Conservation (phyloP, 2,888 invertebrate species). For the Caenorhabditis doughertyi region DNA sequence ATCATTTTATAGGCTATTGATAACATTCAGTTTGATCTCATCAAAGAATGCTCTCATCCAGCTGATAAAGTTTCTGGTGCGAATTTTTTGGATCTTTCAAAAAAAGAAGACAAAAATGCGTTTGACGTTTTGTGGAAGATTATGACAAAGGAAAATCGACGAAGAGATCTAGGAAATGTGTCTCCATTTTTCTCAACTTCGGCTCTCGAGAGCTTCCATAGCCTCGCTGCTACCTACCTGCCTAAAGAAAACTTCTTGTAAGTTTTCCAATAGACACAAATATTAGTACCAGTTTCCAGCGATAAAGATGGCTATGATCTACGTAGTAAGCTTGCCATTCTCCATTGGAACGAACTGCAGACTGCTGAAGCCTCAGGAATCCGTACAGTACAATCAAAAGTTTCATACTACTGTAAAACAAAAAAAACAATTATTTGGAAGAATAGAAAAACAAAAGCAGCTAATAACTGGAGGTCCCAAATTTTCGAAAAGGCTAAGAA, state of each 20-base stretch:
- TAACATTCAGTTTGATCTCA: background rate
- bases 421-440: background rate
- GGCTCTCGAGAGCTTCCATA: background rate
- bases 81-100: background rate
- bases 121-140: background rate
- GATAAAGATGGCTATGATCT: background rate
- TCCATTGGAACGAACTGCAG: background rate
- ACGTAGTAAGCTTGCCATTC: background rate
- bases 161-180: background rate
- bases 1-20: no score
- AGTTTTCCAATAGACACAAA: background rate
- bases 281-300: background rate
- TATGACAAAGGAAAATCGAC: background rate
- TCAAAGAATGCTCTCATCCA: slow-evolving; percentile 1
- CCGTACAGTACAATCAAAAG: background rate
- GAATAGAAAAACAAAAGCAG: background rate
- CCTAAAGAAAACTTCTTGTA: slow-evolving; percentile 19
- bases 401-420: slow-evolving; percentile 4
- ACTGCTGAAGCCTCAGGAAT: background rate
- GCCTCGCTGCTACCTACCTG: background rate
- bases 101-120: background rate
- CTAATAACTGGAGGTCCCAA: background rate
- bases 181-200: slow-evolving; percentile 2
- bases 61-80: background rate
- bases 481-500: no score